Base-by-base conservation (phyloP, 2,113 vertebrate genomes). In the Rafetus swinhoei region DNA sequence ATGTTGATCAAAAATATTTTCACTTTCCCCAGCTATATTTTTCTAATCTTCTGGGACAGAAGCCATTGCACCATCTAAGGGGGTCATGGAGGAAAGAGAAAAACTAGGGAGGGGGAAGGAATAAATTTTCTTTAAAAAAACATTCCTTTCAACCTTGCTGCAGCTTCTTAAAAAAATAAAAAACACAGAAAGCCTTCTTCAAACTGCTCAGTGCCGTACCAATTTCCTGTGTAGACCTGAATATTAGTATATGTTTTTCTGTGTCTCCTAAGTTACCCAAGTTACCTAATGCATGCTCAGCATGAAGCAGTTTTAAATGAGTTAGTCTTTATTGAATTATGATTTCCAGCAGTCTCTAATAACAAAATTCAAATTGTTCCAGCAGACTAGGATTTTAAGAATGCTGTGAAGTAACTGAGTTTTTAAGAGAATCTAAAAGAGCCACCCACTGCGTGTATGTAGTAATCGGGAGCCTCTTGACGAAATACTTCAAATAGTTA, bases 291-390 rank as follows among this genome's bases (percentile, higher is more conserved):
- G 98, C 98, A 97, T n/a, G 89, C 99, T 98, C 99, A 98, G 99
- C 98, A 91, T 98, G 99, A 98, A 98, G 96, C 98, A 97, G 98
- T 99, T 99, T 99, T 98, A 99, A 99, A 99, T 98, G 98, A 99
- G 99, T 99, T 99, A 98, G 98, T 97, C 98, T 98, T 99, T 98
- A 99, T 99, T 98, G 98, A 99, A 99, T 99, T 99, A 99, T 98
- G 97, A 98, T 98, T 98, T 98, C 98, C 99, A 99, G 99, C 99
- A 98, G 98, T 98, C 98, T 98, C 98, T 99, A 99, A 99, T 99
- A 99, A 99, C 98, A 98, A 98, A 99, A 99, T 99, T 99, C 98
- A 98, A 99, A 99, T 99, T 98, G 99, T 98, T 98, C 98, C 97
- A 98, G 98, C 98, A 98, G 99, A 99, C 94, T 97, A 97, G 97